Percentiles rank a stretch among this genome's conserved stretches.
These are phyloP conservation scores for Oscheius onirici DNA, from an alignment of 2,888 invertebrate genomes.

Conservation along the genomic window DNA sequence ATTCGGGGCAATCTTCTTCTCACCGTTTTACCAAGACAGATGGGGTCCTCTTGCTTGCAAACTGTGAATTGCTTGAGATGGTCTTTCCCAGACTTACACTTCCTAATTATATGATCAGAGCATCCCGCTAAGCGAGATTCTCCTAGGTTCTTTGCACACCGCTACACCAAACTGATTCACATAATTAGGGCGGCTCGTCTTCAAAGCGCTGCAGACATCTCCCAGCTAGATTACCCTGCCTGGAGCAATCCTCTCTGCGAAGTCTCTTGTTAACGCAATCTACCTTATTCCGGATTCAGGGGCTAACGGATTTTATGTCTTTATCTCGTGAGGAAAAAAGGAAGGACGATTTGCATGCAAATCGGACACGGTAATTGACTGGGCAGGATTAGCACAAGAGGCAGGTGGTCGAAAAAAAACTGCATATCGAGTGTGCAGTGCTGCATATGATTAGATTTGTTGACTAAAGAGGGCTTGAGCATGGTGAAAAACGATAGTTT, in stretches of 20 bases:
- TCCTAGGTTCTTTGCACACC: slow-evolving; percentile 12
- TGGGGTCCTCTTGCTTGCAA: too few relatives aligned
- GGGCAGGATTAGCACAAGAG: slow-evolving; percentile 23
- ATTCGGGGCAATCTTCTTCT: not conserved
- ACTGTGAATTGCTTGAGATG: too few relatives aligned
- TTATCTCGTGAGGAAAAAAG: not conserved
- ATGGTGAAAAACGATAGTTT: slow-evolving; percentile 14
- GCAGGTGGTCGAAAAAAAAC: slow-evolving; percentile 32
- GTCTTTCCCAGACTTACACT: not conserved
- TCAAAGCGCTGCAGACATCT: slow-evolving; percentile 25
- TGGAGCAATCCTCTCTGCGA: not conserved
- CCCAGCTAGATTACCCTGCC: slow-evolving; percentile 13
- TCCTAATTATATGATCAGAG: not conserved
- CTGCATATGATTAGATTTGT: slow-evolving; percentile 32
- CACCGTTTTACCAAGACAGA: not conserved
- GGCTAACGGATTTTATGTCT: slow-evolving; percentile 11
- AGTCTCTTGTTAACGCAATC: too few relatives aligned
- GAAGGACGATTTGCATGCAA: slow-evolving; percentile 28
- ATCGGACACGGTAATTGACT: slow-evolving; percentile 30
- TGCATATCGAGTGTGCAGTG: slow-evolving; percentile 29
- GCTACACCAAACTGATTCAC: slow-evolving; percentile 11
- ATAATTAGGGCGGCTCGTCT: slow-evolving; percentile 19
- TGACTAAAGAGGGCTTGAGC: slow-evolving; percentile 7
- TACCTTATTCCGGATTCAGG: slow-evolving; percentile 9
- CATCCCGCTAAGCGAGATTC: not conserved